Percentiles rank a stretch among this genome's conserved stretches.
These are phyloP conservation scores for Solenopsis invicta DNA, from an alignment of 1,140 invertebrate genomes.

Conservation along the genomic window DNA sequence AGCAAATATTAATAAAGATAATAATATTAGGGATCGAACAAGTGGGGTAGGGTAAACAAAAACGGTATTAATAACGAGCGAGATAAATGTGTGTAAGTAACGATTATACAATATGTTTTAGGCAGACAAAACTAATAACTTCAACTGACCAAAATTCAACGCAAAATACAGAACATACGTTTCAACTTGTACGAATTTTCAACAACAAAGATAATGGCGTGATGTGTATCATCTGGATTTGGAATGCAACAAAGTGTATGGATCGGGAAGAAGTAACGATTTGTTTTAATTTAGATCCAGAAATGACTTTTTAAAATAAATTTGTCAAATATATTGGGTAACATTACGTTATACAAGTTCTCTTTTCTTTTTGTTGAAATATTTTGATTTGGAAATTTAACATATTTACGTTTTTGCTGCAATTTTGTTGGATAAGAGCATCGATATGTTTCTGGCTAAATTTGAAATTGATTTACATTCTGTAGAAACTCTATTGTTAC, in stretches of 20 bases:
- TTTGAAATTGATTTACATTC: background rate
- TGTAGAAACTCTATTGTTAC: background rate
- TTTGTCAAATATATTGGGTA: background rate
- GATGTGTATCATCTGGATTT: background rate
- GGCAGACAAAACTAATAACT: constrained; percentile 55
- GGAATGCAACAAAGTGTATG: background rate
- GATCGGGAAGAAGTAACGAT: background rate
- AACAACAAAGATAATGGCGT: constrained; percentile 30
- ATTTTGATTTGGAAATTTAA: background rate
- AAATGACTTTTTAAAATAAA: background rate
- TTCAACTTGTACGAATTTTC: constrained; percentile 31
- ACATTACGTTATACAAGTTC: background rate
- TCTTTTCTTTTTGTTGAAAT: background rate
- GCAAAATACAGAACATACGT: constrained; percentile 11
- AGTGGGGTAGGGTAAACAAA: constrained; percentile 2
- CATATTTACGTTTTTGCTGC: background rate
- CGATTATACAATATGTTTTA: constrained; percentile 49
- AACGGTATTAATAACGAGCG: constrained; percentile 38
- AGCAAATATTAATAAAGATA: constrained; percentile 44
- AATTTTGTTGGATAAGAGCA: background rate
- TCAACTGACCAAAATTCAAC: constrained; percentile 49
- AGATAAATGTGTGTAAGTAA: constrained; percentile 42
- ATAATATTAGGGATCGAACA: constrained; percentile 34
- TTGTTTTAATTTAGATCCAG: background rate
- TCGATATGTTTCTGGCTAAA: background rate